Base-by-base conservation (phyloP, 2,113 vertebrate genomes). In the Leuciscus idus region DNA sequence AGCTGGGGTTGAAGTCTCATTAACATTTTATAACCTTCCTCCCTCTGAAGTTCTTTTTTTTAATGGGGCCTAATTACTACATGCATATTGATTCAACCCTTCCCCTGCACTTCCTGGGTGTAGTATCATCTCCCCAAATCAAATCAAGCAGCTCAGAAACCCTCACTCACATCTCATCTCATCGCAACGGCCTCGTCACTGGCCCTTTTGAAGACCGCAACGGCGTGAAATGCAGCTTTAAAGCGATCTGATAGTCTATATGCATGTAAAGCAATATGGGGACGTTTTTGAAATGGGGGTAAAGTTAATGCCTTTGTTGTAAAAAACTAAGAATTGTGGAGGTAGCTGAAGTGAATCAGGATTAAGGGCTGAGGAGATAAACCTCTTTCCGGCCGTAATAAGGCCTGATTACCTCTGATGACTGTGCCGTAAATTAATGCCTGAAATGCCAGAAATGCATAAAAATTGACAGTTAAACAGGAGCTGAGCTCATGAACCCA, bases 21-120 rank as follows among this genome's bases (percentile, higher is more conserved):
- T 94, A 93, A 93, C 92, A 83, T 93, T 93, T 93, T 91, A 93
- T 93, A 92, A 84, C 89, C 89, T 89, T 92, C 86, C 90, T 89
- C 87, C 90, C 92, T 92, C 90, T 91, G 90, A 92, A 88, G 90
- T 92, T 93, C 87, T 92, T 93, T 91, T 93, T 90, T 88, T 91
- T 93, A 93, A 93, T 93, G 91, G 91, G 88, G 86, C 90, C 89
- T 89, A 93, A 91, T 92, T 91, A 90, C 88, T 88, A 91, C 89
- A 89, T 79, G 92, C 85, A 91, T 94, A 93, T 92, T 91, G 90
- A 93, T 95, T 92, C 90, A 89, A 79, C 91, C 84, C 86, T 85
- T 88, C 89, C 87, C 91, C 82, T 52, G 89, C 83, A 87, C 89
- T 92, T 93, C 87, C 90, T 91, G 86, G 57, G 76, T 90, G 52